A percentile compares a stretch with the other conserved stretches of the same genome.
Evolutionary conservation across 2,113 vertebrate genomes (phyloP).

Genomic region (Sisor rabdophorus): DNA sequence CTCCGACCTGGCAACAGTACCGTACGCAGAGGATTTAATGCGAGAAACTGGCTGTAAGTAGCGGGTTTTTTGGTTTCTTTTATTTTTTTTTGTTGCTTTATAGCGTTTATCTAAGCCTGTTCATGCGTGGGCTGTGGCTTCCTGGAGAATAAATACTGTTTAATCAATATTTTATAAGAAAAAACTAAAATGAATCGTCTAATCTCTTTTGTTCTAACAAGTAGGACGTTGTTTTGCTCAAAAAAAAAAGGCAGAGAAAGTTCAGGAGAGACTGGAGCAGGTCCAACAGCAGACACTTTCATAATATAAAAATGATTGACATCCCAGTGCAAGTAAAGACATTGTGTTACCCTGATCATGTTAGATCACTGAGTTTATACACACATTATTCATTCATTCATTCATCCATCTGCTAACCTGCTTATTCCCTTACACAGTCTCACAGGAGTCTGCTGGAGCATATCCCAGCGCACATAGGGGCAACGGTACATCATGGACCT

Average conservation of each 20-base stretch:
- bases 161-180: background rate
- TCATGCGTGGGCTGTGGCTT: too few species aligned
- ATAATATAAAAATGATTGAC: background rate
- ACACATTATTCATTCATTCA: too few species aligned
- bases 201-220: background rate
- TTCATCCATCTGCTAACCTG: too few species aligned
- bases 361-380: background rate
- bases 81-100: background rate
- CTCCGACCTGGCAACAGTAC: constrained; percentile 53
- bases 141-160: background rate
- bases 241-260: background rate
- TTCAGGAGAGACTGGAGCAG: background rate
- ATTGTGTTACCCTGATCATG: background rate
- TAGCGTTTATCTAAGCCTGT: too few species aligned
- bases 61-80: background rate
- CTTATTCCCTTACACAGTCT: too few species aligned
- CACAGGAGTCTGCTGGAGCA: too few species aligned
- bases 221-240: background rate
- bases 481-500: too few species aligned
- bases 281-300: background rate
- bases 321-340: background rate
- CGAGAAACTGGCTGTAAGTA: constrained; percentile 66
- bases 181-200: background rate
- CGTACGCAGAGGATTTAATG: constrained; percentile 56
- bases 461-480: too few species aligned